A percentile compares a stretch with the other conserved stretches of the same genome.
Evolutionary conservation across 1,140 invertebrate genomes (phyloP).

Genomic region (Metaphire vulgaris): DNA sequence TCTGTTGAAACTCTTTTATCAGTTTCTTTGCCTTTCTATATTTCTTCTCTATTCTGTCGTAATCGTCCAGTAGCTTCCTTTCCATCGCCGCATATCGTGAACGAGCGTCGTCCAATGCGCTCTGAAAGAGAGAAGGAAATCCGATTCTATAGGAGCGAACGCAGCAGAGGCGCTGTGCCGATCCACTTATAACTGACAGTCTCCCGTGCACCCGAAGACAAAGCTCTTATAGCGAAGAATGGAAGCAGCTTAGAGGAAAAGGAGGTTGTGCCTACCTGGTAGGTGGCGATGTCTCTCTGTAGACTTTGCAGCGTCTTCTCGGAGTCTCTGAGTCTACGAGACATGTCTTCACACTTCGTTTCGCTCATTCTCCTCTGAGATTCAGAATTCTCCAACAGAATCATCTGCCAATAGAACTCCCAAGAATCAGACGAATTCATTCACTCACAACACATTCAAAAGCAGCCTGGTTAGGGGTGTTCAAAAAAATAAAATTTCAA

Average conservation of each 20-base stretch:
- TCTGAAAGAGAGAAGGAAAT: slow-evolving; percentile 38
- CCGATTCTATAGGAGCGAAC: too few species aligned
- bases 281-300: slow-evolving; percentile 64
- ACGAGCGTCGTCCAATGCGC: slow-evolving; percentile 47
- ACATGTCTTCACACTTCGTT: slow-evolving; percentile 66
- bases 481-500: too few species aligned
- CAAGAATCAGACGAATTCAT: too few species aligned
- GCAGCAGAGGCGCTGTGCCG: too few species aligned
- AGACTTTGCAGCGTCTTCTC: slow-evolving; percentile 63
- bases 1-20: slow-evolving; percentile 70
- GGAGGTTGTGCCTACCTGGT: slow-evolving; percentile 61
- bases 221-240: too few species aligned
- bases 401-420: slow-evolving; percentile 58
- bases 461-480: too few species aligned
- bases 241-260: too few species aligned
- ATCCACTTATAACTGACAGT: too few species aligned
- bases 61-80: slow-evolving; percentile 60
- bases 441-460: too few species aligned
- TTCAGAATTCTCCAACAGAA: slow-evolving; percentile 71
- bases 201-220: too few species aligned
- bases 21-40: slow-evolving; percentile 78
- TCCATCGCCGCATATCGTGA: slow-evolving; percentile 47
- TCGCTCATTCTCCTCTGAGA: slow-evolving; percentile 63
- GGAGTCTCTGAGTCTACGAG: slow-evolving; percentile 62
- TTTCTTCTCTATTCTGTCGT: slow-evolving; percentile 74